Evolutionary conservation across 2,113 vertebrate species (phyloP).

Genomic region (Elaphurus davidianus): DNA sequence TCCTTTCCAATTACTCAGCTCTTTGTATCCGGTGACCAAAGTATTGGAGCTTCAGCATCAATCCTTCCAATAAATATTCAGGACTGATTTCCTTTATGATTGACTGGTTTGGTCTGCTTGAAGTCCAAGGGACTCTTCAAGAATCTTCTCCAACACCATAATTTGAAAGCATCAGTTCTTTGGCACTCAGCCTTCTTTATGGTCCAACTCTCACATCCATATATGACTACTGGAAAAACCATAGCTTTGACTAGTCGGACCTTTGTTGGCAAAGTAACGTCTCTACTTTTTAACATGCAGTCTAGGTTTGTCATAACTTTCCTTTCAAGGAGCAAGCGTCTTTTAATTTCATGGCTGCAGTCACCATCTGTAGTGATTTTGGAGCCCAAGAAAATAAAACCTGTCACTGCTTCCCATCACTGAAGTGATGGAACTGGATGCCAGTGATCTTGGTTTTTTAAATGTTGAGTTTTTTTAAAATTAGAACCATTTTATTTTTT

Average conservation of each 20-base stretch:
- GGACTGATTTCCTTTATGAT: background rate
- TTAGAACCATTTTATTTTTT: too few species aligned
- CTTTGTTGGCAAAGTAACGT: background rate
- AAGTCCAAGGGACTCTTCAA: background rate
- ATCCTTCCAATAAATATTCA: background rate
- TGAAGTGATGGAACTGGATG: background rate
- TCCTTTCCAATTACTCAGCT: background rate
- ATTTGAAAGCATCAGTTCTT: background rate
- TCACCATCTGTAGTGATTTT: background rate
- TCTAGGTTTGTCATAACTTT: background rate
- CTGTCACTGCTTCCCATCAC: background rate
- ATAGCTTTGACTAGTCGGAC: background rate
- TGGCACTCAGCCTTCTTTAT: background rate
- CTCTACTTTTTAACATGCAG: background rate
- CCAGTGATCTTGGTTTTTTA: background rate
- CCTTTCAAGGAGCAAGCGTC: background rate
- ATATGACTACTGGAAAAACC: background rate
- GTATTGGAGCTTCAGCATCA: background rate
- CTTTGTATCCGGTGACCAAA: background rate
- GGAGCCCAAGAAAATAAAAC: background rate
- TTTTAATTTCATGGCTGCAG: background rate
- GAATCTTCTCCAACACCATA: background rate
- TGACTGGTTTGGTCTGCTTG: background rate
- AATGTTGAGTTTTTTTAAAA: background rate
- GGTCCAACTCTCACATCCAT: background rate